These are phyloP conservation scores for Nothocercus nigrocapillus DNA, from an alignment of 2,113 vertebrate species.

Conservation along the genomic window DNA sequence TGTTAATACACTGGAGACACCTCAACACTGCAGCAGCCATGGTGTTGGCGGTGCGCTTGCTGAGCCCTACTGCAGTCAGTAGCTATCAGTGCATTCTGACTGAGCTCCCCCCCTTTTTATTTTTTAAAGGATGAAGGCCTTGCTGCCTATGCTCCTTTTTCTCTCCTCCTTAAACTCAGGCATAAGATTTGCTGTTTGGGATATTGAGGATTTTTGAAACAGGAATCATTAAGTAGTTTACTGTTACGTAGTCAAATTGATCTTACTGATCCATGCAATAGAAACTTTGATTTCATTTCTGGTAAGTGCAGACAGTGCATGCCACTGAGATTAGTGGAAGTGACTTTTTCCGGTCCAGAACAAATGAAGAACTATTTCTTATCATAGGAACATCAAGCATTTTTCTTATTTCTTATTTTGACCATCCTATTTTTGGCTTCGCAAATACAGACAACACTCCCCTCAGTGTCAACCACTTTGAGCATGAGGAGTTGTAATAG, in stretches of 20 bases:
- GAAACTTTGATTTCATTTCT: not conserved
- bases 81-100: not conserved
- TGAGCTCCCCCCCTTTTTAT: too few relatives aligned
- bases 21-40: not conserved
- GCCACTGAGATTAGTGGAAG: not conserved
- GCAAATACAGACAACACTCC: not conserved
- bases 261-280: not conserved
- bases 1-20: not conserved
- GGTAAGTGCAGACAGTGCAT: not conserved
- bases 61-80: not conserved
- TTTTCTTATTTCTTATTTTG: not conserved
- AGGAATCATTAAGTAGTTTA: not conserved
- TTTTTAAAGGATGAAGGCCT: not conserved
- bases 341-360: not conserved
- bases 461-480: not conserved
- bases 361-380: not conserved
- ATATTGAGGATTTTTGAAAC: not conserved
- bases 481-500: not conserved
- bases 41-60: not conserved
- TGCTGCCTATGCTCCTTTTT: not conserved
- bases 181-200: not conserved
- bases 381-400: not conserved
- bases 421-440: not conserved
- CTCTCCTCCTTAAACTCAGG: not conserved
- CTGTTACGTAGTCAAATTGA: not conserved